phyloP scores from a whole-genome alignment of 2,888 invertebrate genomes.

The Meandrusa payeni region DNA sequence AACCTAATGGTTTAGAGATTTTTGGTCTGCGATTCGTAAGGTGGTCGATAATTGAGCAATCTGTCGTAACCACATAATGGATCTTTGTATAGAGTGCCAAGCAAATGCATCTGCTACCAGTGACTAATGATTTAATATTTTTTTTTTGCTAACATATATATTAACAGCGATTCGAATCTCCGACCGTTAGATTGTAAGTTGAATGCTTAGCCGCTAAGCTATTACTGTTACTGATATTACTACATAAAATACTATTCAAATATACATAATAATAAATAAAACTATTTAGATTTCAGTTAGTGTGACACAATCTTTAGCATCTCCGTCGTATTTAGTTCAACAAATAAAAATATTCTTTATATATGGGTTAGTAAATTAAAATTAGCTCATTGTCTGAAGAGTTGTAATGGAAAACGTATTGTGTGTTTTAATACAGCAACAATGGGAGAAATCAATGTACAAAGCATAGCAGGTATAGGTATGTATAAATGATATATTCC shows the following conservation, averaged over 20 bases:
- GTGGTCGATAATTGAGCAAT: constrained; percentile 99
- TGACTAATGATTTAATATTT: too few relatives aligned
- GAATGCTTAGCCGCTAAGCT: too few relatives aligned
- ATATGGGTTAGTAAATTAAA: background rate
- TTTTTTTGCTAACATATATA: too few relatives aligned
- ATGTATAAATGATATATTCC: too few relatives aligned
- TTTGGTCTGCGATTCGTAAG: too few relatives aligned
- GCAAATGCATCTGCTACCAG: constrained; percentile 98
- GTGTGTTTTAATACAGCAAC: constrained; percentile 1
- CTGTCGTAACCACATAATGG: constrained; percentile 99
- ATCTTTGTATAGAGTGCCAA: constrained; percentile 99
- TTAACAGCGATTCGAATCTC: too few relatives aligned
- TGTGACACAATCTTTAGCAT: background rate
- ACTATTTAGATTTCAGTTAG: background rate
- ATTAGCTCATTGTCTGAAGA: background rate
- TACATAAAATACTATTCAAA: too few relatives aligned
- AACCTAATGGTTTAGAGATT: too few relatives aligned
- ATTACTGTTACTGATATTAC: too few relatives aligned
- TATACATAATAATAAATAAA: too few relatives aligned
- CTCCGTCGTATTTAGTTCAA: background rate
- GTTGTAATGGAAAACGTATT: constrained; percentile 5
- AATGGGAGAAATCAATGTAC: constrained; percentile 13
- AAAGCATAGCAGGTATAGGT: constrained; percentile 3
- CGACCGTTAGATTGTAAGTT: too few relatives aligned
- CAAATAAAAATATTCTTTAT: constrained; percentile 8